Evolutionary conservation across 2,888 invertebrate species (phyloP).

Genomic region (Sipunculus nudus): DNA sequence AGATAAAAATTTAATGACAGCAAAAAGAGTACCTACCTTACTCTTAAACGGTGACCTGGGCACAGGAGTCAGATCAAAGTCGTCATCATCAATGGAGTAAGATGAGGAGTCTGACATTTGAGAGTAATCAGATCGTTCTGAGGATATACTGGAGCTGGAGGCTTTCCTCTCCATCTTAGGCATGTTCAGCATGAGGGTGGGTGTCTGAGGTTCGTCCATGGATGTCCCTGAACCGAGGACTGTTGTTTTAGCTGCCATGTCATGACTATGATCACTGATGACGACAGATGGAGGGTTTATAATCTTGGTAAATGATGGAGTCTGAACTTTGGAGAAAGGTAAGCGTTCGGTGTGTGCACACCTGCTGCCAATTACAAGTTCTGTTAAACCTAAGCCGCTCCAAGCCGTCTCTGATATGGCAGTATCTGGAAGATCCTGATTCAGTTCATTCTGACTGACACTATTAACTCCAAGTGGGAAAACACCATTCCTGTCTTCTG

Average conservation of each 20-base stretch:
- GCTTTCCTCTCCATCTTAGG: constrained; percentile 3
- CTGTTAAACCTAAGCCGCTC: too few relatives aligned
- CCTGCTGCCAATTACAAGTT: too few relatives aligned
- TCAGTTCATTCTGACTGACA: too few relatives aligned
- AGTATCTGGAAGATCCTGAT: too few relatives aligned
- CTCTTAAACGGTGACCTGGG: too few relatives aligned
- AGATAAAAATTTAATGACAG: too few relatives aligned
- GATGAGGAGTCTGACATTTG: constrained; percentile 16
- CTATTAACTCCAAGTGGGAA: too few relatives aligned
- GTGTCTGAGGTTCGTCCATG: not conserved
- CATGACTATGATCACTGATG: constrained; percentile 20
- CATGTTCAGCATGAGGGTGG: not conserved
- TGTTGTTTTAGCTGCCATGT: not conserved
- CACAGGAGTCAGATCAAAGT: too few relatives aligned
- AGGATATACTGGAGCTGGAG: constrained; percentile 11
- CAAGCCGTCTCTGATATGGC: too few relatives aligned
- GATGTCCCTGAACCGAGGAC: not conserved
- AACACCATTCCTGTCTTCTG: too few relatives aligned
- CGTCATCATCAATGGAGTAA: constrained; percentile 18
- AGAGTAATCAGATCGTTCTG: constrained; percentile 11
- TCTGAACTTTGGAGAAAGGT: constrained; percentile 5
- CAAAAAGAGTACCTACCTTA: too few relatives aligned
- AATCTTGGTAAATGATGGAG: constrained; percentile 12
- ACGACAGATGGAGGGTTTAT: constrained; percentile 17
- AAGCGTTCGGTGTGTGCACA: too few relatives aligned